These are phyloP conservation scores for Acanthurus lineatus DNA, from an alignment of 2,797 vertebrate species.

Conservation along the genomic window DNA sequence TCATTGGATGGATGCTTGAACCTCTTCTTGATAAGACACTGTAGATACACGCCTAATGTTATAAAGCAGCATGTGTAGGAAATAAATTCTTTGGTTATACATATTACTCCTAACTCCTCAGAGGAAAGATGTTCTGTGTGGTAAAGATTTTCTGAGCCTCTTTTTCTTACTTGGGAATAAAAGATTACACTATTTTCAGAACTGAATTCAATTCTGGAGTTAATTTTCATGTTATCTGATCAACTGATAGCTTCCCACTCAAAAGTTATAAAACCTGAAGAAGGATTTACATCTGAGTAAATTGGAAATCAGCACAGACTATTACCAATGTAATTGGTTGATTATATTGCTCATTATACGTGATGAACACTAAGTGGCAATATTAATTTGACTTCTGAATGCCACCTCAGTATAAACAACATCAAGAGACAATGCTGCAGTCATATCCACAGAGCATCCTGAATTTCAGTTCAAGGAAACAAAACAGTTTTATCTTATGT, in stretches of 20 bases:
- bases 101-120: conserved; percentile 8
- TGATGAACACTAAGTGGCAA: conserved; percentile 75
- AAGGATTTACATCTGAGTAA: conserved; percentile 64
- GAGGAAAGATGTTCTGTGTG: not conserved
- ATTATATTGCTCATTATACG: conserved; percentile 79
- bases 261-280: conserved; percentile 52
- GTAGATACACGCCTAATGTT: conserved; percentile 61
- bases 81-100: conserved; percentile 25
- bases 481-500: conserved; percentile 37
- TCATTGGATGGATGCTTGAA: conserved; percentile 45
- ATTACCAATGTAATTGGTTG: conserved; percentile 79
- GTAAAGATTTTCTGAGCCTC: not conserved
- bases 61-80: conserved; percentile 57
- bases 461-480: conserved; percentile 20
- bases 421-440: conserved; percentile 47
- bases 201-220: conserved; percentile 19
- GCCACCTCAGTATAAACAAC: conserved; percentile 72
- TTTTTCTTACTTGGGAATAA: conserved; percentile 3
- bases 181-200: conserved; percentile 25
- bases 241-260: conserved; percentile 43
- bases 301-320: conserved; percentile 73
- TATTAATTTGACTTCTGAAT: conserved; percentile 81
- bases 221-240: conserved; percentile 53
- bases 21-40: conserved; percentile 66
- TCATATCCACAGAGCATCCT: conserved; percentile 30